A percentile compares a stretch with the other conserved stretches of the same genome.
Conservation (phyloP, 2,113 vertebrate species). For the Hypanus sabinus region DNA sequence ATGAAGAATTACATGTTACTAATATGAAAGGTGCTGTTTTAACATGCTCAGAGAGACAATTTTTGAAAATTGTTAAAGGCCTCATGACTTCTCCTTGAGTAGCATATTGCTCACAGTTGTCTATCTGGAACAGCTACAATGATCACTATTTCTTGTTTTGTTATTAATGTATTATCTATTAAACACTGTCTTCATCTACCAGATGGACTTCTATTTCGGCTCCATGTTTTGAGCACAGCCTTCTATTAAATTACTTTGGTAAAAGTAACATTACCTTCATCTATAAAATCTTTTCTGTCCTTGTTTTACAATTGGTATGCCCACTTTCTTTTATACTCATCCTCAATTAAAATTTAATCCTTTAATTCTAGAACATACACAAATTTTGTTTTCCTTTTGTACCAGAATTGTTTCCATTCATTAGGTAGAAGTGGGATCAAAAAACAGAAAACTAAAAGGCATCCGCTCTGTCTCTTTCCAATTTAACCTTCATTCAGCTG, state of each 20-base stretch:
- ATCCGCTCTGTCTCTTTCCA: background rate
- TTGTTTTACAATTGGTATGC: background rate
- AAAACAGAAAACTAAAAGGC: background rate
- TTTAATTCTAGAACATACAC: background rate
- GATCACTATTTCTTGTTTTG: background rate
- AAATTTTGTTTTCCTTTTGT: background rate
- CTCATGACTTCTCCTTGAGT: background rate
- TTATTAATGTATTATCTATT: background rate
- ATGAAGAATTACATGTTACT: background rate
- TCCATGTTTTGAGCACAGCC: background rate
- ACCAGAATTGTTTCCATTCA: background rate
- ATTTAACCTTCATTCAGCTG: background rate
- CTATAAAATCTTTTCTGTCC: background rate
- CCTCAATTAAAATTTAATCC: background rate
- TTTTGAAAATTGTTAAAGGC: background rate
- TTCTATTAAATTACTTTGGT: background rate
- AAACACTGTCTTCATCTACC: background rate
- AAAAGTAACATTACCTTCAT: background rate
- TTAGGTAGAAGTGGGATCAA: background rate
- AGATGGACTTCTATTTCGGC: background rate
- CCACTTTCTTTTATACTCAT: background rate
- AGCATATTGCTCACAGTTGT: background rate
- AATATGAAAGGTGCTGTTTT: background rate
- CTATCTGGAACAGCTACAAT: background rate
- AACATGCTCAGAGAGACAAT: background rate